phyloP scores from a whole-genome alignment of 2,797 vertebrate species.

The Hippoglossus hippoglossus region DNA sequence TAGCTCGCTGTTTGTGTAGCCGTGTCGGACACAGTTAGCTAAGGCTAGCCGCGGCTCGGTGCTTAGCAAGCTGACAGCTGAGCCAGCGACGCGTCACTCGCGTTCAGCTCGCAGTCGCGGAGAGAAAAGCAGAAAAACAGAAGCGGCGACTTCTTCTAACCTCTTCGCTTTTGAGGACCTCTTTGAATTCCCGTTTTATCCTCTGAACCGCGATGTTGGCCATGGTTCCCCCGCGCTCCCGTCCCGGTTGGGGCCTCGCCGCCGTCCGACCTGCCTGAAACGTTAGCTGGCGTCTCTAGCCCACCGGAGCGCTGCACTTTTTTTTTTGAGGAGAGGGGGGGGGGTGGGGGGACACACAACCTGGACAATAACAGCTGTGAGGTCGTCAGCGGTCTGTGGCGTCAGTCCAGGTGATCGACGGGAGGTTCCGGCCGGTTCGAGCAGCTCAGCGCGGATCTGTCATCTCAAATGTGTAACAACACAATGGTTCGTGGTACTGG shows the following conservation, averaged over 20 bases:
- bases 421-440: slow-evolving; percentile 19
- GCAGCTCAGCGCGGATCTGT: slow-evolving; percentile 24
- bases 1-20: slow-evolving; percentile 7
- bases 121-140: slow-evolving; percentile 3
- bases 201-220: slow-evolving; percentile 99
- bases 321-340: slow-evolving; percentile 2
- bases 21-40: slow-evolving; percentile 44
- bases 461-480: slow-evolving; percentile 63
- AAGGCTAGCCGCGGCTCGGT: slow-evolving; percentile 49
- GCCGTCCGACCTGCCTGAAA: slow-evolving; percentile 70
- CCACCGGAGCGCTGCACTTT: slow-evolving; percentile 59
- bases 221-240: slow-evolving; percentile 84
- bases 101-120: slow-evolving; percentile 21
- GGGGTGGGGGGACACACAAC: slow-evolving; percentile 33
- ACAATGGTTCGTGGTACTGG: slow-evolving; percentile 65
- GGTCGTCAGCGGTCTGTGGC: slow-evolving; percentile 19
- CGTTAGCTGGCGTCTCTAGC: slow-evolving; percentile 61
- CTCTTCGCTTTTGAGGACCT: slow-evolving; percentile 99
- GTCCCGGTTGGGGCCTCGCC: slow-evolving; percentile 81
- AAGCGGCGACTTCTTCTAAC: slow-evolving; percentile 70
- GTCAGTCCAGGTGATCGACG: slow-evolving; percentile 20
- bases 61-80: slow-evolving; percentile 65
- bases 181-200: slow-evolving; percentile 99
- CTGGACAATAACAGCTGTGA: slow-evolving; percentile 56
- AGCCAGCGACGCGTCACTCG: slow-evolving; percentile 63